Base-by-base conservation (phyloP, 2,113 vertebrate genomes). In the Xiphophorus maculatus region DNA sequence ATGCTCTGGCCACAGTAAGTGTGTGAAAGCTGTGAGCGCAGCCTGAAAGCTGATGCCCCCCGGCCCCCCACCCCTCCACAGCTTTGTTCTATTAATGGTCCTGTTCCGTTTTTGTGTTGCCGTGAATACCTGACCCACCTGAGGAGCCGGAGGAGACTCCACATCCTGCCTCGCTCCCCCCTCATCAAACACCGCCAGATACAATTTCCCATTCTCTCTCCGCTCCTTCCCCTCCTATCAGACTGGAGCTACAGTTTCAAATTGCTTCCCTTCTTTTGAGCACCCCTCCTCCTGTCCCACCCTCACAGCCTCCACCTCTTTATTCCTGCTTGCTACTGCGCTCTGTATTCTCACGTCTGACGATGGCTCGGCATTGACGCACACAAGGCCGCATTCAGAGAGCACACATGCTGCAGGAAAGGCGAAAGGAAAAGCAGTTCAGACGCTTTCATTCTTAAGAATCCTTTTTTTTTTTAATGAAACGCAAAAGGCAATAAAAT, bases 401-500 rank as follows among this genome's bases (percentile, higher is more conserved):
- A 14, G 51, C 73, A 82, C 73, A 88, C 86, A 83, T 63, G 63
- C 79, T 64, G 54, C 71, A 73, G n/a, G 19, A 61, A 74, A 67
- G 13, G 3, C 1, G 12, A 19, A 11, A 63, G 63, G 35, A 61
- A 12, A 76, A 71, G 54, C 9, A 58, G 58, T 27, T 1, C 58
- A 68, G 19, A 74, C 60, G 12, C 30, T 60, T 79, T 71, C 30
- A 80, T 91, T 79, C 77, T 78, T 89, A 93, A 90, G 84, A 91
- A 89, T 90, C 68, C 80, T 92, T 93, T 73, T 90, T 93, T 95
- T 33, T 33, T 8, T 95, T 94, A 94, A 93, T 94, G 82, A 93
- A 95, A 94, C 92, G 92, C 91, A 92, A 94, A 93, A 94, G 91
- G 91, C 93, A 94, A 94, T 95, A 94, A 95, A 94, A 93, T 95